These are phyloP conservation scores for Pomacea canaliculata DNA, from an alignment of 2,888 invertebrate genomes.

Conservation along the genomic window DNA sequence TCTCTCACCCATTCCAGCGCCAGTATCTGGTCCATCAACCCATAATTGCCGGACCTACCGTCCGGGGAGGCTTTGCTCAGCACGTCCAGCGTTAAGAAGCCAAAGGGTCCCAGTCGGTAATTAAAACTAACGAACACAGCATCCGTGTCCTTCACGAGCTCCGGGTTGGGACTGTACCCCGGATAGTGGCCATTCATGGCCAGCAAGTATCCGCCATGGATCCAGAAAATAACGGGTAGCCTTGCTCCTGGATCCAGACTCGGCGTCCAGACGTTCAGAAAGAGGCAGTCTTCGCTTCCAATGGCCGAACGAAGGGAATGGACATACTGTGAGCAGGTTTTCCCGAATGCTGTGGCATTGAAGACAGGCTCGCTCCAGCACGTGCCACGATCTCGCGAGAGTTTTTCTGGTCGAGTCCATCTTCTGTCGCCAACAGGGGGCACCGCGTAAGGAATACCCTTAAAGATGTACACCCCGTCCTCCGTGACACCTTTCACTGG, in stretches of 20 bases:
- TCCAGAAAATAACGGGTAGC: slow-evolving; percentile 64
- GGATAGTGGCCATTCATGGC: slow-evolving; percentile 46
- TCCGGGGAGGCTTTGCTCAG: slow-evolving; percentile 40
- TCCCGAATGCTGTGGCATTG: slow-evolving; percentile 37
- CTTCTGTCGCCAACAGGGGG: slow-evolving; percentile 41
- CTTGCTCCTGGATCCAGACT: slow-evolving; percentile 41
- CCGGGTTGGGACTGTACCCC: slow-evolving; percentile 76
- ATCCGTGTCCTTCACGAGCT: slow-evolving; percentile 82
- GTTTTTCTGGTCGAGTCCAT: slow-evolving; percentile 40
- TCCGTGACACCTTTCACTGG: slow-evolving; percentile 38
- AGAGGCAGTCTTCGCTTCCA: slow-evolving; percentile 56
- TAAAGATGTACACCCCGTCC: slow-evolving; percentile 38
- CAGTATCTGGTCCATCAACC: slow-evolving; percentile 52
- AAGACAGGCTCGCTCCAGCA: slow-evolving; percentile 44
- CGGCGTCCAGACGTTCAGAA: slow-evolving; percentile 61
- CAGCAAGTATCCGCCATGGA: slow-evolving; percentile 61
- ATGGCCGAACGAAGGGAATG: background rate
- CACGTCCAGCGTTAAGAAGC: slow-evolving; percentile 80
- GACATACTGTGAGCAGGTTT: slow-evolving; percentile 35
- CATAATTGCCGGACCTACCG: slow-evolving; percentile 54
- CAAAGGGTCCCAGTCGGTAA: slow-evolving; percentile 80
- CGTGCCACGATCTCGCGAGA: slow-evolving; percentile 19
- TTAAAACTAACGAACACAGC: slow-evolving; percentile 89
- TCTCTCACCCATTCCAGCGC: slow-evolving; percentile 52
- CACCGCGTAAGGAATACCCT: slow-evolving; percentile 49